phyloP scores from a whole-genome alignment of 2,113 vertebrate species.

The Aix galericulata region DNA sequence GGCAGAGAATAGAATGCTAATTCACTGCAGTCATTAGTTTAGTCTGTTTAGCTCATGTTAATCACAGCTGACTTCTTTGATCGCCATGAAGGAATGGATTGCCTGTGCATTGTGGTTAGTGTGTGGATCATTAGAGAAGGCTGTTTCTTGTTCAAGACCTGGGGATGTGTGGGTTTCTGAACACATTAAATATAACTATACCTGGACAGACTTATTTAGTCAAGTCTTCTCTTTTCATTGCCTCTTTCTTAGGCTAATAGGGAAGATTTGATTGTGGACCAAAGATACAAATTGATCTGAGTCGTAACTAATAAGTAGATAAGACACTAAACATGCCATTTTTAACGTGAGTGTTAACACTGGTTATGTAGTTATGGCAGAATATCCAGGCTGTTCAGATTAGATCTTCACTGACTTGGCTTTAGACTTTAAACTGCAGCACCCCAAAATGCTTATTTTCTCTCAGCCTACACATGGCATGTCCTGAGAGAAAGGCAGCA shows the following conservation, averaged over 20 bases:
- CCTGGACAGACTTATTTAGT: neutral
- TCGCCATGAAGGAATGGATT: neutral
- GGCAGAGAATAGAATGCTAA: neutral
- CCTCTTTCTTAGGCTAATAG: neutral
- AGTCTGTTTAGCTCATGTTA: neutral
- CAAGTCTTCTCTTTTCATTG: neutral
- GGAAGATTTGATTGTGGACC: neutral
- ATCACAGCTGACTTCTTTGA: neutral
- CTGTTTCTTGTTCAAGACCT: neutral
- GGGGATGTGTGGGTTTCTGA: neutral
- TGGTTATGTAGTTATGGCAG: neutral
- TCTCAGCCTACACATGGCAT: neutral
- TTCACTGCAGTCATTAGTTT: neutral
- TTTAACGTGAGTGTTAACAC: neutral
- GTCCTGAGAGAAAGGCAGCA: neutral
- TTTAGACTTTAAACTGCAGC: neutral
- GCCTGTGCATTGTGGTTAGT: neutral
- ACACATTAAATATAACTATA: neutral
- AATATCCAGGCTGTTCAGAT: neutral
- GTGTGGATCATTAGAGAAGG: rapidly evolving
- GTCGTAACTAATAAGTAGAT: neutral
- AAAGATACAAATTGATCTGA: neutral
- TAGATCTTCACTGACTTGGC: neutral
- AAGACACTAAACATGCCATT: neutral
- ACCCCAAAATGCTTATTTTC: neutral